Evolutionary conservation across 2,888 invertebrate species (phyloP), one percentile per base, ranked within the genome.

Genomic region (Trissolcus brochymenae): DNA sequence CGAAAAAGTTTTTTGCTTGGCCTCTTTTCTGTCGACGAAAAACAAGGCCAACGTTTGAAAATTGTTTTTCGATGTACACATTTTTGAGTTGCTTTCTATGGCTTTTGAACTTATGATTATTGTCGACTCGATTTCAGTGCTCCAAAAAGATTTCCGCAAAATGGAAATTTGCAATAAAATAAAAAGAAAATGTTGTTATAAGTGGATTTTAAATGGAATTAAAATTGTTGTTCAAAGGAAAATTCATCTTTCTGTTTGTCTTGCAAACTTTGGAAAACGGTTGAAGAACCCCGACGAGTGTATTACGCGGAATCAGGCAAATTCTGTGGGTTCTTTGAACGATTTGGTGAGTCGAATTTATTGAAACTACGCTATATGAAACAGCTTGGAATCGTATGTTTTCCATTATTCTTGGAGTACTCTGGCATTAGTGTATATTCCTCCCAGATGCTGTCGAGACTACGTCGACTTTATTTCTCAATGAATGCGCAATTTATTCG

Each of bases 391-490:
- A 67, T 74, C 66, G 56, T 41, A 57, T 67, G 74, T 66, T 74
- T 74, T 74, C 61, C 67, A 57, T 74, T 74, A 67, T 73, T 73
- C 51, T 61, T 66, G 55, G 61, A 65, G 65, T 65, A 65, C 60
- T 43, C 35, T 9, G 54, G 59, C 53, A 56, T 73, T 66, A 73
- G 60, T 66, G 61, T 56, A 61, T 55, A 66, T 43, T 66, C 25
- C 65, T 35, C 43, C 56, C 50, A 19, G 66, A 66, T 73, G 50
- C 25, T 60, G 53, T 73, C 55, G 19, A 64, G 41, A 29, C 56
- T 43, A 41, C 25, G 29, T 19, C 55, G 56, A 51, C 60, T 74
- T 67, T 62, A 74, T 74, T 74, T 57, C 73, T 62, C 66, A 56
- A 74, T 67, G 66, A 74, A 67, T 59, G 55, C 56, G 35, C 35